Percentiles rank a stretch among this genome's conserved stretches.
Conservation (phyloP, 30 jellyfish, hydroid and myxozoan genomes). For the Turritopsis dohrnii region DNA sequence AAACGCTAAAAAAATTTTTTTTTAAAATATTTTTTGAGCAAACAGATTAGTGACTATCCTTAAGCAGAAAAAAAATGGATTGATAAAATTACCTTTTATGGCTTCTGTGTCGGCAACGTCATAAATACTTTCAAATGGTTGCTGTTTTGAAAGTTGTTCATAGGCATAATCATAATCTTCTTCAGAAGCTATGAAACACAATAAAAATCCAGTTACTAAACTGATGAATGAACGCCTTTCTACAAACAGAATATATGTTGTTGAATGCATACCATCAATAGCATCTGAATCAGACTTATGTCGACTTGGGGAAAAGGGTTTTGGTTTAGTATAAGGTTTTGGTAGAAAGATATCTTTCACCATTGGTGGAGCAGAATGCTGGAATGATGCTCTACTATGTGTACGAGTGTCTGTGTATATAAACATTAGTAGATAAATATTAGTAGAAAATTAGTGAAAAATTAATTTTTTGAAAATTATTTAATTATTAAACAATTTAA, state of each 20-base stretch:
- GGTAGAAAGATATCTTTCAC: neutral
- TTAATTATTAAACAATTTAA: no score
- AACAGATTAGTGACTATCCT: no score
- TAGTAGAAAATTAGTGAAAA: neutral
- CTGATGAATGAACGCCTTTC: neutral
- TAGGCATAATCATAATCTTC: constrained; percentile 12
- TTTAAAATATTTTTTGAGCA: no score
- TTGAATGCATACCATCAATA: neutral
- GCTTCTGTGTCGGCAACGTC: constrained; percentile 6
- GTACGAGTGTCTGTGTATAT: neutral
- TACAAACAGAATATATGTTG: neutral
- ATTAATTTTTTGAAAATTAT: neutral
- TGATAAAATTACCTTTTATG: neutral
- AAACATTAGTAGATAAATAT: neutral
- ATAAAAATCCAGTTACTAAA: neutral
- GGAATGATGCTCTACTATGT: neutral
- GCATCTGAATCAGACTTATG: neutral
- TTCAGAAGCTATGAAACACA: neutral
- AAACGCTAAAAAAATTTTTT: no score
- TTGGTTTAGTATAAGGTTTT: neutral
- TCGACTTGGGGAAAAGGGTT: neutral
- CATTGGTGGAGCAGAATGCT: constrained; percentile 10
- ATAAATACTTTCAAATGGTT: neutral
- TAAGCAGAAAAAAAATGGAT: no score
- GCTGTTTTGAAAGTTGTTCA: neutral